These are phyloP conservation scores for Neotragus moschatus DNA, from an alignment of 2,113 vertebrate genomes.

Conservation along the genomic window DNA sequence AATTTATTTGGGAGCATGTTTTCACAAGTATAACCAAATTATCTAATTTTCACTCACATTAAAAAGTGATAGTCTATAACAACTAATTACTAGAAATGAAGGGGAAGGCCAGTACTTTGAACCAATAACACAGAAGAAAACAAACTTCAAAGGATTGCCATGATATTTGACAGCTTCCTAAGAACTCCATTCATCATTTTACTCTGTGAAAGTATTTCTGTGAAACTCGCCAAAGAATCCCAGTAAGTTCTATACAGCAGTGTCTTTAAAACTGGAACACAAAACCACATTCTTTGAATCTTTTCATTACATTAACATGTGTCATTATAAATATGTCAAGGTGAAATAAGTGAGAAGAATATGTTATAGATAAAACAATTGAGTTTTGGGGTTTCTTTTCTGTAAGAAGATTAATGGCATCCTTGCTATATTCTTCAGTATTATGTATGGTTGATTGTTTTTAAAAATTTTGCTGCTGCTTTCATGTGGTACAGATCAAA, in stretches of 20 bases:
- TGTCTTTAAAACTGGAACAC: conserved; percentile 58
- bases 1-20: conserved; percentile 78
- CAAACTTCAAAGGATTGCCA: conserved; percentile 61
- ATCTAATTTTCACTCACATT: conserved; percentile 73
- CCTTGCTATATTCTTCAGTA: not conserved
- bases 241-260: conserved; percentile 36
- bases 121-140: conserved; percentile 63
- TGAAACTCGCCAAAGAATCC: conserved; percentile 57
- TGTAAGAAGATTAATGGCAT: not conserved
- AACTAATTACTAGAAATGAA: conserved; percentile 71
- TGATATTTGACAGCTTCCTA: conserved; percentile 63
- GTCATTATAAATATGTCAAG: not conserved
- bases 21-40: conserved; percentile 79
- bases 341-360: not conserved
- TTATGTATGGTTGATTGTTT: not conserved
- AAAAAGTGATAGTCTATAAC: conserved; percentile 72
- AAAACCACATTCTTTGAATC: not conserved
- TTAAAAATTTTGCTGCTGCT: not conserved
- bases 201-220: conserved; percentile 53
- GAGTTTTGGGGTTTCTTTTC: not conserved
- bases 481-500: not conserved
- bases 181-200: conserved; percentile 59
- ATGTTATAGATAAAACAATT: not conserved
- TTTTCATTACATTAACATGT: not conserved
- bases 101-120: conserved; percentile 61